Conservation (phyloP, 2,888 invertebrate genomes). For the Antheraea assamensis region DNA sequence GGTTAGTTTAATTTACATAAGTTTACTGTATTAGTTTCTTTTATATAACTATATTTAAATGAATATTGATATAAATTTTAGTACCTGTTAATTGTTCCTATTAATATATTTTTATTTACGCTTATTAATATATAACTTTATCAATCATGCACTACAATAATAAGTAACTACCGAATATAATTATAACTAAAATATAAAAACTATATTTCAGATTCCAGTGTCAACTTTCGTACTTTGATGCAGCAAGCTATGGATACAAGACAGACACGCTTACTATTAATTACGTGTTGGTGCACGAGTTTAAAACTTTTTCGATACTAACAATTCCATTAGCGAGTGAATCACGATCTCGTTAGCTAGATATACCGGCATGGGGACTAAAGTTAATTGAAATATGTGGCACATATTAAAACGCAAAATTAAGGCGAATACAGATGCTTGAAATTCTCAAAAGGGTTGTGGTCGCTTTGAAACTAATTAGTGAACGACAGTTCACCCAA, state of each 20-base stretch:
- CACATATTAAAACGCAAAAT: slow-evolving; percentile 69
- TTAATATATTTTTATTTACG: not conserved
- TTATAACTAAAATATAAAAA: slow-evolving; percentile 39
- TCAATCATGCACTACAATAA: not conserved
- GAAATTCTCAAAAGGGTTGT: slow-evolving; percentile 75
- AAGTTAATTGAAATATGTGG: slow-evolving; percentile 61
- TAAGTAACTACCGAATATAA: not conserved
- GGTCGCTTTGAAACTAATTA: slow-evolving; percentile 80
- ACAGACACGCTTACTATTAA: slow-evolving; percentile 58
- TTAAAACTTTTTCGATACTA: slow-evolving; percentile 39
- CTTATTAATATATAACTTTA: not conserved
- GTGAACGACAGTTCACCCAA: slow-evolving; percentile 65
- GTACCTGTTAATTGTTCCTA: not conserved
- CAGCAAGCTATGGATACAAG: slow-evolving; percentile 81
- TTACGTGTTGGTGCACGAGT: slow-evolving; percentile 55
- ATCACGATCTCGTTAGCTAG: slow-evolving; percentile 62
- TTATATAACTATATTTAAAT: not conserved
- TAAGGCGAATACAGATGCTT: slow-evolving; percentile 70
- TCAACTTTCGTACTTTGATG: slow-evolving; percentile 68
- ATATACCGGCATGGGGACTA: slow-evolving; percentile 62
- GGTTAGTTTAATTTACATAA: not conserved
- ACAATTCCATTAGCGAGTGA: slow-evolving; percentile 64
- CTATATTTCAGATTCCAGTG: slow-evolving; percentile 29
- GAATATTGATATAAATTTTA: not conserved
- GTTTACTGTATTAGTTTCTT: slow-evolving; percentile 24